A percentile compares a stretch with the other conserved stretches of the same genome.
These are phyloP conservation scores for Pseudorectes ferrugineus DNA, from an alignment of 2,113 vertebrate species.

Conservation along the genomic window DNA sequence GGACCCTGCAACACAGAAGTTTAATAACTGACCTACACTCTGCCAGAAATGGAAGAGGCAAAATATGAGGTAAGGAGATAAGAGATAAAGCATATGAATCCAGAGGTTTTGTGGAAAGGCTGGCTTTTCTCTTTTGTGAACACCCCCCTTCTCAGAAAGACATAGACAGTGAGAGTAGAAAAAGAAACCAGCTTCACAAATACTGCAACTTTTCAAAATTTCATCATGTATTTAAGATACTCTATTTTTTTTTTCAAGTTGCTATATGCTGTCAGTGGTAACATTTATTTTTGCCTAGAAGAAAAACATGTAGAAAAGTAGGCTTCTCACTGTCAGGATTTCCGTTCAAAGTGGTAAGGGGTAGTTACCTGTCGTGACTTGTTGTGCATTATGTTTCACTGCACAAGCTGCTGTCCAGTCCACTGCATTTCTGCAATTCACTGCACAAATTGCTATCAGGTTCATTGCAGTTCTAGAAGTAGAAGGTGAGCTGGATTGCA, in stretches of 20 bases:
- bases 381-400: background rate
- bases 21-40: background rate
- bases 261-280: background rate
- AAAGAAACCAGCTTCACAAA: background rate
- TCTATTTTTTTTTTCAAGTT: background rate
- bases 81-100: background rate
- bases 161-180: background rate
- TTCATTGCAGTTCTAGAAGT: background rate
- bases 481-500: background rate
- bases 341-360: background rate
- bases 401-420: background rate
- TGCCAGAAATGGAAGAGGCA: background rate
- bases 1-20: background rate
- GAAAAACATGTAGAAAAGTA: background rate
- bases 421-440: background rate
- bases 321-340: background rate
- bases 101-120: background rate
- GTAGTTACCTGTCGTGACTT: background rate
- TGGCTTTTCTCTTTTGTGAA: background rate
- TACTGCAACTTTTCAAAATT: background rate
- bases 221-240: background rate
- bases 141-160: background rate
- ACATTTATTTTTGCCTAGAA: background rate
- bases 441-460: background rate
- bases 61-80: background rate